These are phyloP conservation scores for Horisme vitalbata DNA, from an alignment of 2,888 invertebrate species.

Conservation along the genomic window DNA sequence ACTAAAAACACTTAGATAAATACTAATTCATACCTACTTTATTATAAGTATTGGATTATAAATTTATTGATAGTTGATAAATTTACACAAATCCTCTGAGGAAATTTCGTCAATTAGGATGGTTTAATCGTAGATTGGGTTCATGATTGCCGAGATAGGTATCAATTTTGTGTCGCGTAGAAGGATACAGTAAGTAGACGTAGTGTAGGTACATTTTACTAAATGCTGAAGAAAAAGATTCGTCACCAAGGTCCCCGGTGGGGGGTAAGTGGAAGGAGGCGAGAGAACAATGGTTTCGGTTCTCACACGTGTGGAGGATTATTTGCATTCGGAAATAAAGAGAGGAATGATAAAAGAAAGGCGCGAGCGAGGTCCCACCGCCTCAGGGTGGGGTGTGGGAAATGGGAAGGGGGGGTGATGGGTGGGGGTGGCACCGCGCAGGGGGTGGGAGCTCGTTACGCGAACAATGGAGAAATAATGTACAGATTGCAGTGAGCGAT, in stretches of 20 bases:
- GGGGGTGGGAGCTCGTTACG: constrained; percentile 79
- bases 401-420: constrained; percentile 55
- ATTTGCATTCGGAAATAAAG: constrained; percentile 84
- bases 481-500: constrained; percentile 84
- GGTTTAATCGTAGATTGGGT: too few species aligned
- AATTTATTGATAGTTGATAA: too few species aligned
- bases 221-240: constrained; percentile 80
- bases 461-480: constrained; percentile 84
- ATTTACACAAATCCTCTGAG: too few species aligned
- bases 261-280: constrained; percentile 68
- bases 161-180: too few species aligned
- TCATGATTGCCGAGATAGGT: too few species aligned
- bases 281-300: constrained; percentile 84
- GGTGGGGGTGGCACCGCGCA: constrained; percentile 45
- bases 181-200: not conserved
- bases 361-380: constrained; percentile 81
- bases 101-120: too few species aligned
- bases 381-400: constrained; percentile 81
- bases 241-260: constrained; percentile 79
- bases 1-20: too few species aligned
- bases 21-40: too few species aligned
- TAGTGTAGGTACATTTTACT: constrained; percentile 68
- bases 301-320: constrained; percentile 84
- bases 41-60: too few species aligned
- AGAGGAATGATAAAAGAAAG: constrained; percentile 83